Evolutionary conservation across 2,888 invertebrate genomes (phyloP), one percentile per base, ranked within the genome.

Genomic region (Drosophila pegasa): DNA sequence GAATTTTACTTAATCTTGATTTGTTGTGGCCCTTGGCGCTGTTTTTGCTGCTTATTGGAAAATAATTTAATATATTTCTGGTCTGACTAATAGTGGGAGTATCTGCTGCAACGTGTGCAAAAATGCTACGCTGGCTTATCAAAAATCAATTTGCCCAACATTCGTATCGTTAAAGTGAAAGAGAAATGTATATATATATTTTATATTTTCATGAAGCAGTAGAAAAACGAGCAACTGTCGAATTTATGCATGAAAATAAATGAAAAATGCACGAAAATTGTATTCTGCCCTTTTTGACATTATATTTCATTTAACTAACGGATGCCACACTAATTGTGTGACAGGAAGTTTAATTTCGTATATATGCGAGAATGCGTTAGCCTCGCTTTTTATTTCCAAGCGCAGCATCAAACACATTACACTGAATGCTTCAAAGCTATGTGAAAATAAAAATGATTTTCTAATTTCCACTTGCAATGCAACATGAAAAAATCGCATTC

Each of bases 291-390:
- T 54, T 51, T 71, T 50, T 66, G 51, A 65, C 65, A 64, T 47
- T 54, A 29, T 54, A 54, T 64, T 62, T 56, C 62, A 75, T 67
- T 77, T 65, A 45, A 56, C 55, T 41, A 40, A 54, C 77, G 75
- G 63, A 76, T 54, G 59, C 48, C 45, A 61, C 41, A 67, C 60
- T 71, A 67, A 78, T 78, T 78, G 77, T 64, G 61, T 51, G 75
- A 71, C 87, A 77, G 83, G 87, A 85, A 87, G 86, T 85, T 87
- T 87, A 71, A 85, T 84, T 84, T 84, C 61, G 58, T 69, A 83
- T 78, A 79, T 76, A 52, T 45, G 71, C 41, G 47, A 18, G 43
- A 41, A 48, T 75, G 54, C 58, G 64, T 59, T 71, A 56, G 56
- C 25, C 31, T 58, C 51, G 64, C 52, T 63, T 75, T 67, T 55